A percentile compares a stretch with the other conserved stretches of the same genome.
Evolutionary conservation across 53 echinoderm and acorn worm genomes (phyloP).

Genomic region (Crossaster papposus): DNA sequence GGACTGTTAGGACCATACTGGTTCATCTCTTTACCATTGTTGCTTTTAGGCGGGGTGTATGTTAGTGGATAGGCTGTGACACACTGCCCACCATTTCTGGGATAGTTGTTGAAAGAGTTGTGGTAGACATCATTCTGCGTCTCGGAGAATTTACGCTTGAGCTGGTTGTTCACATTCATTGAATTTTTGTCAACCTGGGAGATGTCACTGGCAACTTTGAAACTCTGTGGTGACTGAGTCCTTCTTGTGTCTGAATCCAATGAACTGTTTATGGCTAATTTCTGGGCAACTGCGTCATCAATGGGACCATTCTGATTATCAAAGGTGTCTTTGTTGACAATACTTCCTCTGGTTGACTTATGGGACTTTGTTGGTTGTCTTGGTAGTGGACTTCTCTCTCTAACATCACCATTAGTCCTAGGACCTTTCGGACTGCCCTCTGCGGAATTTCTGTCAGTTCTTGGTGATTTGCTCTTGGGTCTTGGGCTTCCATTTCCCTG

Average conservation of each 20-base stretch:
- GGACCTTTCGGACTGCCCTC: slow-evolving; percentile 7
- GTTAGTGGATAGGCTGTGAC: slow-evolving; percentile 48
- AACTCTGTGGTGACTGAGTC: slow-evolving; percentile 40
- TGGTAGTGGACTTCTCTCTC: slow-evolving; percentile 2
- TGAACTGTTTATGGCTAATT: slow-evolving; percentile 23
- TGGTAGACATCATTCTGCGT: slow-evolving; percentile 49
- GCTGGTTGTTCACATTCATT: slow-evolving; percentile 58
- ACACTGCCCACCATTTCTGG: slow-evolving; percentile 47
- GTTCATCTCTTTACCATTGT: slow-evolving; percentile 3
- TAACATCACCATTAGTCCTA: slow-evolving; percentile 35
- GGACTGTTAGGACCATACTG: slow-evolving; percentile 46
- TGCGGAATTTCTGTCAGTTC: background rate
- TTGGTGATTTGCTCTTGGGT: slow-evolving; percentile 1
- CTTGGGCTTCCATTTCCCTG: slow-evolving; percentile 33
- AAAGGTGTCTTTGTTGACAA: slow-evolving; percentile 13
- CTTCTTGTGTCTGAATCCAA: slow-evolving; percentile 11
- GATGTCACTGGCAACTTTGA: slow-evolving; percentile 38
- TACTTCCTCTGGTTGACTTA: slow-evolving; percentile 4
- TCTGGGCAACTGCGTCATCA: background rate
- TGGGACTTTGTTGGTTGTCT: slow-evolving; percentile 3
- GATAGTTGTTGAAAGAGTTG: slow-evolving; percentile 44
- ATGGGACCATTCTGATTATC: slow-evolving; percentile 43
- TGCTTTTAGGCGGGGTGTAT: slow-evolving; percentile 42
- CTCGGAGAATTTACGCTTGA: slow-evolving; percentile 52
- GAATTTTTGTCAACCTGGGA: slow-evolving; percentile 53